A percentile compares a stretch with the other conserved stretches of the same genome.
phyloP scores from a whole-genome alignment of 2,888 invertebrate species.

The Orchestes rusci region DNA sequence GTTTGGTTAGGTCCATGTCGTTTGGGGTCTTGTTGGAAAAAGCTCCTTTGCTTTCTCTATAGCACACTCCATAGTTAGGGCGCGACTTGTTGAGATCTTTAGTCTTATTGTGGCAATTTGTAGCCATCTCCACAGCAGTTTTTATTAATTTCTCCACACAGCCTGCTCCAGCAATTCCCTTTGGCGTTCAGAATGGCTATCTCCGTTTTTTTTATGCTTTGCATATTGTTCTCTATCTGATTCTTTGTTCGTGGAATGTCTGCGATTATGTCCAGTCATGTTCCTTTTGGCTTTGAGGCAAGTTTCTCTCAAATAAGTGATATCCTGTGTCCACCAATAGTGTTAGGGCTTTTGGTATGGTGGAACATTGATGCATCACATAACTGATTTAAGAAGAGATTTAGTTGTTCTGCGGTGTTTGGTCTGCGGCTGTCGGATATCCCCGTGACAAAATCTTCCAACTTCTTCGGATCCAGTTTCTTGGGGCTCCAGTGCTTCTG shows the following conservation, averaged over 20 bases:
- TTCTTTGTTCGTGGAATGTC: no score
- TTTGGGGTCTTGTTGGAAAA: conserved; percentile 9
- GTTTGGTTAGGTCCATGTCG: no score
- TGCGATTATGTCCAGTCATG: neutral
- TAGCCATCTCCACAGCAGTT: conserved; percentile 22
- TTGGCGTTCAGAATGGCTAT: no score
- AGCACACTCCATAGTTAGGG: conserved; percentile 4
- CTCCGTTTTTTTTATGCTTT: conserved; percentile 5
- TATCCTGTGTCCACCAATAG: conserved; percentile 22
- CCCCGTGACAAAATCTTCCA: neutral
- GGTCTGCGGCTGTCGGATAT: neutral
- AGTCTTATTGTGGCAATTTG: conserved; percentile 16
- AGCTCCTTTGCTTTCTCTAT: conserved; percentile 10
- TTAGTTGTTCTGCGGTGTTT: neutral
- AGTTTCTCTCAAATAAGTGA: neutral
- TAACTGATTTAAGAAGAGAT: conserved; percentile 5
- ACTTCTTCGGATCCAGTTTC: conserved; percentile 14
- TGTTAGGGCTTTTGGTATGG: conserved; percentile 4
- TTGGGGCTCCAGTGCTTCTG: conserved; percentile 8
- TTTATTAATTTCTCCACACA: conserved; percentile 9
- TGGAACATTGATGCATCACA: no score
- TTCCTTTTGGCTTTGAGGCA: neutral
- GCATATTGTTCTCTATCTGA: neutral
- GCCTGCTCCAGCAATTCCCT: conserved; percentile 10
- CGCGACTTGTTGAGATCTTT: neutral